Evolutionary conservation across 2,888 invertebrate species (phyloP), one percentile per base, ranked within the genome.

Genomic region (Merodon equestris): DNA sequence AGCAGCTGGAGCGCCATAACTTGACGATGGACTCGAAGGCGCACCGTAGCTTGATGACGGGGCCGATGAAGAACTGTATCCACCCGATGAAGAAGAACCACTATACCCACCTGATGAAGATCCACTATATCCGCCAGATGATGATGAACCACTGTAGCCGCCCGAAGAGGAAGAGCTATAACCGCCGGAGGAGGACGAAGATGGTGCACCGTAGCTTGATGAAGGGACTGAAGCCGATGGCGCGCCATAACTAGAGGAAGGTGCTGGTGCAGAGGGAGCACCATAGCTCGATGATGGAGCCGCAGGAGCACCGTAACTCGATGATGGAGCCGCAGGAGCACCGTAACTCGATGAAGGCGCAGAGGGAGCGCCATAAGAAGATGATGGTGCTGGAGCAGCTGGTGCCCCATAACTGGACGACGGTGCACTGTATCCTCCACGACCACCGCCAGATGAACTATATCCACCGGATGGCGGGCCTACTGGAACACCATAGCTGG

Each of bases 41-140:
- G 90, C 84, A 19, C 91, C 90, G 77, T 91, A 91, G 82, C 81
- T 76, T 79, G 81, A 15, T 68, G 90, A 88, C 7, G 90, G 88
- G 1, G 89, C 89, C 2, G 40, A 40, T 9, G 12, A 10, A 3
- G 40, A 40, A 3, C 12, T n/a, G 40, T 40, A 40, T 40, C 40
- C 40, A 10, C n/a, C n/a, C 10, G 40, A 40, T 10, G 10, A n/a
- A 1, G 12, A 10, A 3, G 40, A 40, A 9, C 12, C 3, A 9
- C 12, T 10, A 3, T 10, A 10, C 3, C 40, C 40, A n/a, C n/a
- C 10, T 10, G 12, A n/a, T 10, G 36, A 36, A n/a, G n/a, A n/a
- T n/a, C 89, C 88, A 14, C 89, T 86, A 56, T 86, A 87, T 56
- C 83, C 84, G 0, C 27, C 27, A 2, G 27, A 27, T 3, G 67